Base-by-base conservation (phyloP, 1,140 invertebrate genomes). In the Drosophila virilis region DNA sequence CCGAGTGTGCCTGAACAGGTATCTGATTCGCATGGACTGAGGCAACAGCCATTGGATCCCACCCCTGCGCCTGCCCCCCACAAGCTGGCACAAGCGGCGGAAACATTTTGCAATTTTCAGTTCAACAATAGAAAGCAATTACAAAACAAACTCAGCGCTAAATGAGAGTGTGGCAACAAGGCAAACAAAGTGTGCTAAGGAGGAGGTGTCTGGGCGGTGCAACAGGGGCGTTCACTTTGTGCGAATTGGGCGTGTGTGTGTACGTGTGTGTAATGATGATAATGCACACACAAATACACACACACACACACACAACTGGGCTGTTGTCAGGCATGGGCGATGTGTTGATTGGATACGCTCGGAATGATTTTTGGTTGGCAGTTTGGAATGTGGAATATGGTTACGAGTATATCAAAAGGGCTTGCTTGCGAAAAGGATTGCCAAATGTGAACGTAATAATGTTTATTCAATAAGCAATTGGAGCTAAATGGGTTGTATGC, bases 31-130 rank as follows among this genome's bases (percentile, higher is more conserved):
- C 3, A 28, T 28, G 22, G 22, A 28, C 4, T 28, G 22, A 28
- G 22, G 0, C 22, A 4, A 5, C 22, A 28, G 22, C 22, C 22
- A 28, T 28, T 28, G 22, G 22, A 28, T 28, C 22, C 22, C 5
- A 4, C 22, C 22, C 22, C 22, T 28, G 22, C 22, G 4, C 4
- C 22, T 28, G 1, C 8, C 2, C 12, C 6, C 0, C 17, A 10
- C 15, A 22, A 54, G 2, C 22, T 22, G 22, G 22, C 3, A 22
- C 2, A 22, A 22, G 75, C 43, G 65, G 67, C 55, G 83, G 68
- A 82, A 82, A 88, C 82, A 86, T 88, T 86, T 86, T 82, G 83
- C 83, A 86, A 86, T 88, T 86, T 86, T 86, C 82, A 82, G 68
- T 86, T 77, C 67, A 88, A 86, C 82, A 86, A 88, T 88, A 79